phyloP scores from a whole-genome alignment of 2,888 invertebrate genomes.

The Crepidodera aurea region DNA sequence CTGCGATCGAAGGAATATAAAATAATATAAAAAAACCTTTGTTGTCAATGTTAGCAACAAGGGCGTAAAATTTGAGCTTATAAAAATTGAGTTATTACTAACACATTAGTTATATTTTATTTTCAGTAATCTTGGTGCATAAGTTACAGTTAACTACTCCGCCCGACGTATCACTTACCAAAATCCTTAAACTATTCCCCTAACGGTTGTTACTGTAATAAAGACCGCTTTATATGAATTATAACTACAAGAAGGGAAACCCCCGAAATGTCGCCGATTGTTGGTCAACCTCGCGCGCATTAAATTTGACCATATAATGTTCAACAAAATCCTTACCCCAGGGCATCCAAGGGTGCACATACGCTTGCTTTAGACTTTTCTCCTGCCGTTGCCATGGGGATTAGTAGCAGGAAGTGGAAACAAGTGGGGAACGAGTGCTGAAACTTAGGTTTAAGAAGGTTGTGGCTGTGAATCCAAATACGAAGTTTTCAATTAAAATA shows the following conservation, averaged over 20 bases:
- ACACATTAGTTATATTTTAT: no score
- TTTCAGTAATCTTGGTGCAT: no score
- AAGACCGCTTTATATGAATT: not conserved
- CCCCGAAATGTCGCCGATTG: not conserved
- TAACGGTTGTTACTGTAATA: not conserved
- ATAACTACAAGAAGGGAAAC: not conserved
- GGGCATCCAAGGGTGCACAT: not conserved
- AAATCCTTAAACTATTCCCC: not conserved
- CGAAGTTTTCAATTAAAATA: no score
- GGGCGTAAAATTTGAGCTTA: no score
- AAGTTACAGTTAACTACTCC: no score
- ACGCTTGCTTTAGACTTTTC: constrained; percentile 29
- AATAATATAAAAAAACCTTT: no score
- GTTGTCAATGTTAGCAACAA: no score
- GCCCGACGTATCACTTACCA: not conserved
- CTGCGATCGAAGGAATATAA: no score
- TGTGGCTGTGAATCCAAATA: not conserved
- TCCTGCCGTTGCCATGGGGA: constrained; percentile 35
- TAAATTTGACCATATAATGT: not conserved
- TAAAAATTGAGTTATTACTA: no score
- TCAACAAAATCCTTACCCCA: not conserved
- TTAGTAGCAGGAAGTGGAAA: constrained; percentile 22
- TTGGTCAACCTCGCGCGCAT: not conserved
- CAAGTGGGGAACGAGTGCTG: constrained; percentile 19
- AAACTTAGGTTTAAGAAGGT: not conserved